phyloP scores from a whole-genome alignment of 2,113 vertebrate species.

The Scytalopus superciliaris region DNA sequence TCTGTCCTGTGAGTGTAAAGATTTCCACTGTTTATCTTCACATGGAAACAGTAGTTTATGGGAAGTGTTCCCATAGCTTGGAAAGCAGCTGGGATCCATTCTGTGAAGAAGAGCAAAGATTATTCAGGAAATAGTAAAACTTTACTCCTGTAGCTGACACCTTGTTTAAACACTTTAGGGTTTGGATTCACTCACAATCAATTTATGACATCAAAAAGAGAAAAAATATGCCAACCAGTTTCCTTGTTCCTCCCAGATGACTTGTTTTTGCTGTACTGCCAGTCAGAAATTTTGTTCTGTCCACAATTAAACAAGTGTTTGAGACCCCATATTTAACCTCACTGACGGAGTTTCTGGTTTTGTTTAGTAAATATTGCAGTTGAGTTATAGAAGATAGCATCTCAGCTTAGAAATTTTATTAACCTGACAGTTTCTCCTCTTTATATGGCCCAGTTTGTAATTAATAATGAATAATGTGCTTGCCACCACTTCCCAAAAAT shows the following conservation, averaged over 20 bases:
- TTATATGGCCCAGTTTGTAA: background rate
- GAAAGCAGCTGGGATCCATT: background rate
- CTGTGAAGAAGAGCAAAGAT: background rate
- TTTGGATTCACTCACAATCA: background rate
- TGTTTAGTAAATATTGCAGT: background rate
- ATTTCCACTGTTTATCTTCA: background rate
- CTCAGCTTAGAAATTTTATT: background rate
- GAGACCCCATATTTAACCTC: background rate
- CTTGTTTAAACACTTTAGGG: background rate
- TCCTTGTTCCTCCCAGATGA: background rate
- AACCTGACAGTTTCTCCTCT: background rate
- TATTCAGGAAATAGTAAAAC: background rate
- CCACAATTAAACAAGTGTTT: background rate
- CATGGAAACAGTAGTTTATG: background rate
- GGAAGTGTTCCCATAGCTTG: background rate
- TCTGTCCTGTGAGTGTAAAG: background rate
- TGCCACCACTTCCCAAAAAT: background rate
- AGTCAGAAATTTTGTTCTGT: background rate
- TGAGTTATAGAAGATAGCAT: background rate
- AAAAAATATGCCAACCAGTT: background rate
- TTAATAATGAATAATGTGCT: background rate
- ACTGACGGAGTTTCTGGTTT: background rate
- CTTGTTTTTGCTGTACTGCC: background rate
- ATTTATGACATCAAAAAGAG: background rate
- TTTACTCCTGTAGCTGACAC: background rate